Evolutionary conservation across 2,888 invertebrate species (phyloP), one percentile per base, ranked within the genome.

Genomic region (Macaria notata): DNA sequence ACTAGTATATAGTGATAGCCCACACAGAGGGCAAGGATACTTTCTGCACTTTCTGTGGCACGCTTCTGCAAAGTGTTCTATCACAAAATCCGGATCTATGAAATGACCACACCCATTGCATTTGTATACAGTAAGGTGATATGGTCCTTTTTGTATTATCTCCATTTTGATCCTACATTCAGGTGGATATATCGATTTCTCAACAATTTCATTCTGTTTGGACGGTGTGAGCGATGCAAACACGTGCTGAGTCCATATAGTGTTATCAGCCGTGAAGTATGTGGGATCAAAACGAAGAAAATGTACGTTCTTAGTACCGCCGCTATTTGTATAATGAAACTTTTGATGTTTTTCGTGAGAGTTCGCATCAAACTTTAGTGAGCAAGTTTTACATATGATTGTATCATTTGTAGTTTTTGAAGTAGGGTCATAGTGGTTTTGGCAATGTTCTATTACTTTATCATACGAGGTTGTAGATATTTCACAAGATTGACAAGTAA

Each of bases 391-490:
- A 60, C 59, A 45, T 62, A 44, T 43, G 61, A 46, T 49, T 57
- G 19, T 9, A 64, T 19, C 2, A 19, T 8, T 59, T 54, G 62
- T 36, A n/a, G 49, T 19, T 19, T 19, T 19, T 19, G 19, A 54
- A 39, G 65, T 59, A 43, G 56, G 61, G 58, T 68, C 66, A 53
- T 72, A 79, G 69, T 88, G 86, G 31, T 70, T 66, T 50, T 86
- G 87, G 63, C 86, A 84, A 72, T 88, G 88, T 59, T 80, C 73
- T 41, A 88, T 69, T 36, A 79, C 81, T 66, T 75, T 74, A 62
- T 86, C 85, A 63, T 86, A 88, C 8, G 68, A 65, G 61, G 76
- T 70, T 46, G 85, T 59, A 57, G 76, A 69, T 55, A 78, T 49
- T 43, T 65, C 59, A 66, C 87, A 88, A 64, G 66, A 73, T 60